phyloP scores from a whole-genome alignment of 2,113 vertebrate species.

The Tychaedon coryphoeus region DNA sequence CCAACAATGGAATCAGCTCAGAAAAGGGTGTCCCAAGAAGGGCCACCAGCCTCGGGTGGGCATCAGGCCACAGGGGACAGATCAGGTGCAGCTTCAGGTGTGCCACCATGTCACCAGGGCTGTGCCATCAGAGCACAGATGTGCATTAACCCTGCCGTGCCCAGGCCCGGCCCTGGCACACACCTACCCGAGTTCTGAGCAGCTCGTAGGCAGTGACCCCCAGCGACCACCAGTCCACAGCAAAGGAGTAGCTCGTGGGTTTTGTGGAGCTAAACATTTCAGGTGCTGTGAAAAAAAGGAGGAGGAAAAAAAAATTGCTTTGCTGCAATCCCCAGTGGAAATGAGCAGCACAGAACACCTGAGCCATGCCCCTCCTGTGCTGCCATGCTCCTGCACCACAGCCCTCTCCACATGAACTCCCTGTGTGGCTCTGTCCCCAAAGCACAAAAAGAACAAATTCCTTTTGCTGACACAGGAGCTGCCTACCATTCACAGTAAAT shows the following conservation, averaged over 20 bases:
- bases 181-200: slow-evolving; percentile 85
- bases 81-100: background rate
- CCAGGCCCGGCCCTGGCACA: rapidly evolving
- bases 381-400: rapidly evolving
- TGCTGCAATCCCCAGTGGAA: background rate
- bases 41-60: too few relatives aligned
- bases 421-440: background rate
- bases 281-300: slow-evolving; percentile 79
- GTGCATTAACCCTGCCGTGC: background rate
- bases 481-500: background rate
- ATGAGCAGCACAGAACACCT: background rate
- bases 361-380: rapidly evolving
- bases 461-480: background rate
- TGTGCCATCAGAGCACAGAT: background rate
- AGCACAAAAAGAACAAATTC: background rate
- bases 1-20: background rate
- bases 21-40: background rate
- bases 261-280: slow-evolving; percentile 88
- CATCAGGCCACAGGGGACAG: background rate
- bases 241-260: slow-evolving; percentile 86
- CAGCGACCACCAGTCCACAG: slow-evolving; percentile 83
- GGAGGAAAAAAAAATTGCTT: background rate
- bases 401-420: background rate
- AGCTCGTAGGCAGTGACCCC: slow-evolving; percentile 94
- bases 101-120: rapidly evolving